A percentile compares a stretch with the other conserved stretches of the same genome.
phyloP scores from a whole-genome alignment of 2,797 vertebrate genomes.

The Coluber constrictor region DNA sequence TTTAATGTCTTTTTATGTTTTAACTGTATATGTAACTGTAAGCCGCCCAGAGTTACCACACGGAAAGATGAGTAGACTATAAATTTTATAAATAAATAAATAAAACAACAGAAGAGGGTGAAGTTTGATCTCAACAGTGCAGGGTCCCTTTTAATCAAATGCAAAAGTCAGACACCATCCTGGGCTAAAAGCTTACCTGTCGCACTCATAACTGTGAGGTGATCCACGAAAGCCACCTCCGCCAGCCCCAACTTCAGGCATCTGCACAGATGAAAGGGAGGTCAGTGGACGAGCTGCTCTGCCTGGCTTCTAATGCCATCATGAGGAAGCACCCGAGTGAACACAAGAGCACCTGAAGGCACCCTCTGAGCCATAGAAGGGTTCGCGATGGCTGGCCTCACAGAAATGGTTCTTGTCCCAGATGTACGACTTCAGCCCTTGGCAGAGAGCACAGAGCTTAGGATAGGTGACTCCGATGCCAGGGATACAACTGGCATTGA shows the following conservation, averaged over 20 bases:
- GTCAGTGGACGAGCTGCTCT: not conserved
- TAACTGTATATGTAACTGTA: not conserved
- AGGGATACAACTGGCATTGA: conserved; percentile 86
- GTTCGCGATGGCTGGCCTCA: conserved; percentile 83
- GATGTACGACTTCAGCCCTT: conserved; percentile 83
- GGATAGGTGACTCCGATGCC: conserved; percentile 76
- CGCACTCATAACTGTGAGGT: conserved; percentile 75
- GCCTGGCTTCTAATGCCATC: not conserved
- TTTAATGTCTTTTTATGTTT: not conserved
- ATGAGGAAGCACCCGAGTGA: not conserved
- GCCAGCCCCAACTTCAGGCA: conserved; percentile 81
- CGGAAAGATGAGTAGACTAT: too few relatives aligned
- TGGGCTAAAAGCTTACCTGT: conserved; percentile 69
- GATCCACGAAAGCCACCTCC: conserved; percentile 89
- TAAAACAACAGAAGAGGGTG: too few relatives aligned
- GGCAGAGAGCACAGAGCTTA: conserved; percentile 79
- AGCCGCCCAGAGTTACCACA: not conserved
- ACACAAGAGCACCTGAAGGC: conserved; percentile 79
- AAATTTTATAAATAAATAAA: too few relatives aligned
- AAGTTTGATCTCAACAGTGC: too few relatives aligned
- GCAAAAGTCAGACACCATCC: not conserved
- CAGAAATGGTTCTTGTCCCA: conserved; percentile 84
- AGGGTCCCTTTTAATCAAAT: not conserved
- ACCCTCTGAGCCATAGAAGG: conserved; percentile 85
- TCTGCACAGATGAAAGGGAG: conserved; percentile 61